Conservation (phyloP, 2,797 vertebrate genomes). For the Micromesistius poutassou region DNA sequence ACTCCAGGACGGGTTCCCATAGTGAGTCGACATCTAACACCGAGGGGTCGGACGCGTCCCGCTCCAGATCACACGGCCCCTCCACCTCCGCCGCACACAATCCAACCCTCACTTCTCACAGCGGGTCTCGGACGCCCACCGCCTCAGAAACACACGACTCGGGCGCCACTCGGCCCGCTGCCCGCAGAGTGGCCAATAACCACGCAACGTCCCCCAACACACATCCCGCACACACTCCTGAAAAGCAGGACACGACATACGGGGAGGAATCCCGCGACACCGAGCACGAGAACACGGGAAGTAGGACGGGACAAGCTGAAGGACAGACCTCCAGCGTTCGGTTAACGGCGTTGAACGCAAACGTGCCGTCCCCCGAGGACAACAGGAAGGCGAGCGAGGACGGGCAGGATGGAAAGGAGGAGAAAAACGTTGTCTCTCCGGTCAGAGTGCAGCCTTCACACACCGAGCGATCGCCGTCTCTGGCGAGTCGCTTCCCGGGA, state of each 20-base stretch:
- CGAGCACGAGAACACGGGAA: slow-evolving; percentile 32
- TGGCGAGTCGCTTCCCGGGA: slow-evolving; percentile 54
- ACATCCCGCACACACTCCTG: slow-evolving; percentile 31
- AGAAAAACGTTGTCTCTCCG: slow-evolving; percentile 40
- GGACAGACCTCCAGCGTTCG: slow-evolving; percentile 39
- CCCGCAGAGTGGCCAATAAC: slow-evolving; percentile 35
- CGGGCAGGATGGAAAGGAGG: slow-evolving; percentile 22
- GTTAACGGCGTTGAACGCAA: slow-evolving; percentile 27
- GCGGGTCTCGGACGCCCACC: background rate
- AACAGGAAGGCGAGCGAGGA: slow-evolving; percentile 14
- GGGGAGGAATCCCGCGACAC: slow-evolving; percentile 26
- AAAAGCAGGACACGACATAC: slow-evolving; percentile 36
- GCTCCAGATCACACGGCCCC: slow-evolving; percentile 21
- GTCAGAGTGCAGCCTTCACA: slow-evolving; percentile 54
- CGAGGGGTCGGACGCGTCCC: slow-evolving; percentile 3
- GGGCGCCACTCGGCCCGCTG: slow-evolving; percentile 33
- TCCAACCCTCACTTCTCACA: slow-evolving; percentile 31
- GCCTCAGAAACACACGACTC: background rate
- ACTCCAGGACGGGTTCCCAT: slow-evolving; percentile 23
- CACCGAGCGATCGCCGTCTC: slow-evolving; percentile 51
- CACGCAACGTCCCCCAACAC: slow-evolving; percentile 25
- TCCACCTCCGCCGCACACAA: slow-evolving; percentile 13
- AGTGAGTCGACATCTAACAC: slow-evolving; percentile 31
- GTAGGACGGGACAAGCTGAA: slow-evolving; percentile 40
- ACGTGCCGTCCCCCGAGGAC: slow-evolving; percentile 35